Evolutionary conservation across 2,113 vertebrate genomes (phyloP).

Genomic region (Copsychus sechellarum): DNA sequence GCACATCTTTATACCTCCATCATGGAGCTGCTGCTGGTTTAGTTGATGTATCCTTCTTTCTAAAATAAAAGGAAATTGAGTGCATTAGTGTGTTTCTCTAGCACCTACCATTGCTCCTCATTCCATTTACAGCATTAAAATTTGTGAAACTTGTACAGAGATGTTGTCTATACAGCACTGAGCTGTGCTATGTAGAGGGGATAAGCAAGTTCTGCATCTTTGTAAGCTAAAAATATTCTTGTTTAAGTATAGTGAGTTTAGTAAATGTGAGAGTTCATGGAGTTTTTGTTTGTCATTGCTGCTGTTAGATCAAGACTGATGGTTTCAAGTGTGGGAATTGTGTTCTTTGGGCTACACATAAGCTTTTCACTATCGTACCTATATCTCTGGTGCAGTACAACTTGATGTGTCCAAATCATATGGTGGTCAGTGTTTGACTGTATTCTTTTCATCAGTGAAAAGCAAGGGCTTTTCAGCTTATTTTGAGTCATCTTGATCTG

Average conservation of each 20-base stretch:
- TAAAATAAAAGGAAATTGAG: background rate
- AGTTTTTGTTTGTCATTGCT: background rate
- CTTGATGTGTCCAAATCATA: background rate
- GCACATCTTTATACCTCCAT: background rate
- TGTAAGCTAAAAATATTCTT: background rate
- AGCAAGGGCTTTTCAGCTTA: background rate
- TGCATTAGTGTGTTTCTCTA: background rate
- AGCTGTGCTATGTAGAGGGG: background rate
- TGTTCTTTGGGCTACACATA: background rate
- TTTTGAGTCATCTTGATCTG: background rate
- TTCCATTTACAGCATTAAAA: background rate
- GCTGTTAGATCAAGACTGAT: background rate
- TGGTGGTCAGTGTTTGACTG: background rate
- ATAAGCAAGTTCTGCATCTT: background rate
- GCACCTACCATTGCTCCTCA: background rate
- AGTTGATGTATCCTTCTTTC: background rate
- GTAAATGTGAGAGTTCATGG: background rate
- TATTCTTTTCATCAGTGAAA: background rate
- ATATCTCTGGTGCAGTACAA: background rate
- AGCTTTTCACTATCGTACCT: background rate
- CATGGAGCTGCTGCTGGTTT: background rate
- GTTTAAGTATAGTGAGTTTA: background rate
- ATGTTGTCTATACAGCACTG: background rate
- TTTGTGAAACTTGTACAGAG: background rate
- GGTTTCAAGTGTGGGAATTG: background rate